phyloP scores from a whole-genome alignment of 2,113 vertebrate species.

The Malurus alboscapulatus region DNA sequence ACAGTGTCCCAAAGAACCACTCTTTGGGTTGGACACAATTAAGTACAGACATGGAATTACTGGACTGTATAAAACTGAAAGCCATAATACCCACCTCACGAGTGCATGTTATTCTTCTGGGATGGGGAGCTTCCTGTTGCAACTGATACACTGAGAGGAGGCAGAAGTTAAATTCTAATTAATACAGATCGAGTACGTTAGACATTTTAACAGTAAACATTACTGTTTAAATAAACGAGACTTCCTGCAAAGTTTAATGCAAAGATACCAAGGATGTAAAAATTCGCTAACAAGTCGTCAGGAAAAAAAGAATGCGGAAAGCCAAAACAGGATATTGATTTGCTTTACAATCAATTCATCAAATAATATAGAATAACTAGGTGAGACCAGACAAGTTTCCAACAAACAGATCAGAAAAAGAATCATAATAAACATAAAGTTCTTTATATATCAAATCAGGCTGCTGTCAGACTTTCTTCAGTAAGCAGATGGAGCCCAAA shows the following conservation, averaged over 20 bases:
- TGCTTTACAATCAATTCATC: background rate
- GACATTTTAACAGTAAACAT: background rate
- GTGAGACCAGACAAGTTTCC: background rate
- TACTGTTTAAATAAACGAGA: background rate
- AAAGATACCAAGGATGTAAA: background rate
- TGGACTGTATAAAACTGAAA: background rate
- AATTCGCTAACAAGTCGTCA: background rate
- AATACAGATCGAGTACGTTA: background rate
- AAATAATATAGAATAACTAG: background rate
- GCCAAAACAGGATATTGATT: background rate
- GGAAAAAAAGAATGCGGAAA: background rate
- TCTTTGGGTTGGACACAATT: background rate
- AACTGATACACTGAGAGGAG: conserved; percentile 76
- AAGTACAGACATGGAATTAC: background rate
- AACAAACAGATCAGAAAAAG: background rate
- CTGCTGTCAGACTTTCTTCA: background rate
- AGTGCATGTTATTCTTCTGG: conserved; percentile 81
- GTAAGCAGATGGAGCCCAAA: background rate
- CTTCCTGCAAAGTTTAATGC: background rate
- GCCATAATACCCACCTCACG: conserved; percentile 74
- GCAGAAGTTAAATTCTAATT: conserved; percentile 53
- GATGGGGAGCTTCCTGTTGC: conserved; percentile 87
- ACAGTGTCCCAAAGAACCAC: background rate
- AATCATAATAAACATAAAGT: background rate
- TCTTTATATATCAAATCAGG: background rate